A percentile compares a stretch with the other conserved stretches of the same genome.
These are phyloP conservation scores for Ophioderma brevispina DNA, from an alignment of 35 echinoderm and acorn worm genomes.

Conservation along the genomic window DNA sequence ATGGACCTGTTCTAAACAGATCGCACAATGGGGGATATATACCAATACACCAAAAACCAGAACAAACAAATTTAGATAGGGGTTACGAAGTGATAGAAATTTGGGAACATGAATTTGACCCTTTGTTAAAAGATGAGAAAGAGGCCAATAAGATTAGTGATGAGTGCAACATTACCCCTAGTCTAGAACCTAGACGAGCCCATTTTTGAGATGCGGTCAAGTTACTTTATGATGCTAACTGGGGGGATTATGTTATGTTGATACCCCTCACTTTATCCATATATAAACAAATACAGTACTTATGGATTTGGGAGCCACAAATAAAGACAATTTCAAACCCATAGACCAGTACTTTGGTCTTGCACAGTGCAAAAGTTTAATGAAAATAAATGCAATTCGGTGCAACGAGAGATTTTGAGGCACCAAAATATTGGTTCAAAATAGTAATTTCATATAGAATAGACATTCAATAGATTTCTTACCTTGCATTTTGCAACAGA, in stretches of 20 bases:
- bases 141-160: not conserved
- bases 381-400: too few species aligned
- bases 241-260: not conserved
- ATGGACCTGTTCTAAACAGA: too few species aligned
- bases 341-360: too few species aligned
- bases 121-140: not conserved
- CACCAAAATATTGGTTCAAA: too few species aligned
- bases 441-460: too few species aligned
- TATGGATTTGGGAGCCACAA: too few species aligned
- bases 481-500: too few species aligned
- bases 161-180: not conserved
- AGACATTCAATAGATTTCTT: too few species aligned
- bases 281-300: not conserved
- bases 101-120: not conserved
- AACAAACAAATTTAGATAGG: not conserved
- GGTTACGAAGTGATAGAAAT: not conserved
- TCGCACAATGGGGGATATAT: not conserved
- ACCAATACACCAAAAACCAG: not conserved
- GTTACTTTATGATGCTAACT: not conserved
- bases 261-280: not conserved
- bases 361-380: too few species aligned
- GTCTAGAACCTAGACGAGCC: not conserved
- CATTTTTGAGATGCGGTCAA: not conserved
- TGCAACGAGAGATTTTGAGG: too few species aligned
- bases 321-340: too few species aligned